phyloP scores from a whole-genome alignment of 2,888 invertebrate species.

The Galeopsomyia nigrocyanea region DNA sequence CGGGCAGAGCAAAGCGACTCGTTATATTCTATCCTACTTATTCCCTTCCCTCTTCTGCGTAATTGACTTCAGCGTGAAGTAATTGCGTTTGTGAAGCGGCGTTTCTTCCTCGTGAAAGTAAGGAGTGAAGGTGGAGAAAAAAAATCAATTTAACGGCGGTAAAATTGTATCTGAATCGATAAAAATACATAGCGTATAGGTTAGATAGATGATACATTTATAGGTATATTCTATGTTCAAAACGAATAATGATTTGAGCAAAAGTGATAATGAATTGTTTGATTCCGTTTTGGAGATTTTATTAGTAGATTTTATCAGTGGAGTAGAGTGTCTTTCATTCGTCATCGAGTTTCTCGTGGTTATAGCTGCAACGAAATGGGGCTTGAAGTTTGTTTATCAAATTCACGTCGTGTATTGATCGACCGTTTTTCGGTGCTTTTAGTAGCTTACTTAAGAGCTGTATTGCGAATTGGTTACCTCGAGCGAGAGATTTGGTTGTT shows the following conservation, averaged over 20 bases:
- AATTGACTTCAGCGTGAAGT: slow-evolving; percentile 21
- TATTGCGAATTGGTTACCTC: slow-evolving; percentile 29
- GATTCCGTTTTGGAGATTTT: slow-evolving; percentile 4
- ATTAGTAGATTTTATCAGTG: slow-evolving; percentile 18
- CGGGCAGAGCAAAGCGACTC: slow-evolving; percentile 14
- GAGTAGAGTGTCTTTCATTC: slow-evolving; percentile 35
- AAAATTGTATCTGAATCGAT: slow-evolving; percentile 30
- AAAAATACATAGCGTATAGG: slow-evolving; percentile 24
- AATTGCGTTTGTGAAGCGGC: slow-evolving; percentile 26
- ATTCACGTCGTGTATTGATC: slow-evolving; percentile 30
- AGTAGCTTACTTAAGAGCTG: too few species aligned
- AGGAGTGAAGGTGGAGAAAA: slow-evolving; percentile 12
- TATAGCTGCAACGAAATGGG: background rate
- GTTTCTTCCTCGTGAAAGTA: slow-evolving; percentile 24
- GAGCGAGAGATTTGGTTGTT: slow-evolving; percentile 46
- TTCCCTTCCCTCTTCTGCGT: slow-evolving; percentile 27
- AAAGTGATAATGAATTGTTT: background rate
- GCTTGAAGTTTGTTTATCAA: slow-evolving; percentile 22
- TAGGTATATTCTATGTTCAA: slow-evolving; percentile 13
- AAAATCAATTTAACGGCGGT: slow-evolving; percentile 29
- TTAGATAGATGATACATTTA: slow-evolving; percentile 17
- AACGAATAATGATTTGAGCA: slow-evolving; percentile 14
- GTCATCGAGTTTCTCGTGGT: slow-evolving; percentile 27
- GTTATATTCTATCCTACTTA: slow-evolving; percentile 24
- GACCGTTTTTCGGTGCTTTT: slow-evolving; percentile 24